Base-by-base conservation (phyloP, 2,888 invertebrate species). In the Eristalis tenax region DNA sequence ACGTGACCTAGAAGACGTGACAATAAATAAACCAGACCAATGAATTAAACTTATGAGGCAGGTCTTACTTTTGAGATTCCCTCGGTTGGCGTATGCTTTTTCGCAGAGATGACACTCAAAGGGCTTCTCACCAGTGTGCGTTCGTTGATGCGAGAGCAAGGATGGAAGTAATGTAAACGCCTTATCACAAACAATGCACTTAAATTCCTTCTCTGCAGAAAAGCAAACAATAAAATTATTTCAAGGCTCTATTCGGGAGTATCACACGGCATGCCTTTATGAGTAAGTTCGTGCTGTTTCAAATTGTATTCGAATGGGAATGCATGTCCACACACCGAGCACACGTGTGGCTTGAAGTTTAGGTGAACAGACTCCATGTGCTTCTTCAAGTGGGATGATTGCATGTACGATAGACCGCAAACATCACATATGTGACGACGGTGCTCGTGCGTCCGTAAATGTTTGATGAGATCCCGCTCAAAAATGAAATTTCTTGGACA, bases 231-330 rank as follows among this genome's bases (percentile, higher is more conserved):
- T 23, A 22, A 57, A n/a, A 57, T 57, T 57, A 57, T 13, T 57
- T 23, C 22, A 10, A 57, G 0, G 3, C 4, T 32, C n/a, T 15
- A 5, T 10, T 32, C 8, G n/a, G 2, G 8, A 38, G n/a, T 15
- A 1, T 18, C 18, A 0, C n/a, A 28, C 2, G 40, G 38, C 56
- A 63, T 61, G 76, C 87, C 87, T 80, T 87, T 75, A 50, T 87
- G 87, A 10, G 83, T 87, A 4, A 83, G 35, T 50, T 83, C 75
- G 65, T 87, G 87, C 11, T 87, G 87, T 57, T 83, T 87, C 8
- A 87, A 80, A 69, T 83, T 87, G 40, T 71, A 87, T 59, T 87
- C 87, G 50, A 87, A 87, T 18, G 87, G 87, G 23, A 87, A 87
- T 13, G 87, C 87, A 69, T 83, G 68, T 26, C 87, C 87, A 15